Conservation (phyloP, 2,797 vertebrate species). For the Darevskia nairensis region DNA sequence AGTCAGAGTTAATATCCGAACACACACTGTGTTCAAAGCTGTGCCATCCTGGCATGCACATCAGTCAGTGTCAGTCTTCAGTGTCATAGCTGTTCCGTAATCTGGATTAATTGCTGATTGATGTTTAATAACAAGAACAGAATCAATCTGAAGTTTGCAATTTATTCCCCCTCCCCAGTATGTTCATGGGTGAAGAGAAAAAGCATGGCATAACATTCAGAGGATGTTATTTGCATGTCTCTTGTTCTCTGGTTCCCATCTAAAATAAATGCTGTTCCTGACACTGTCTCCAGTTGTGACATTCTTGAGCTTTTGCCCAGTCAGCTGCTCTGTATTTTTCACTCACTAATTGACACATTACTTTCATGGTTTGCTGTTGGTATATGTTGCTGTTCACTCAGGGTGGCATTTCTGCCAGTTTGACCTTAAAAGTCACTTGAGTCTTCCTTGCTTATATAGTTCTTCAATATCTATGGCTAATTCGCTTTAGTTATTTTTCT, state of each 20-base stretch:
- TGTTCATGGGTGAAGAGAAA: background rate
- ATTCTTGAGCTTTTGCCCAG: background rate
- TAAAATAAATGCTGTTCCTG: background rate
- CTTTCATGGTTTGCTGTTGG: slow-evolving; percentile 39
- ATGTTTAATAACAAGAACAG: background rate
- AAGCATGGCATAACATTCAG: background rate
- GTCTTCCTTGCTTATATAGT: background rate
- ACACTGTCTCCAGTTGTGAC: background rate
- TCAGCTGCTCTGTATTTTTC: slow-evolving; percentile 15
- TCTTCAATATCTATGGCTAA: background rate
- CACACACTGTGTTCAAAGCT: fast-evolving
- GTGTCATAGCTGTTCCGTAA: background rate
- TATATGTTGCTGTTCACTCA: slow-evolving; percentile 5
- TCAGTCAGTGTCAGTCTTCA: background rate
- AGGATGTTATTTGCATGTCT: background rate
- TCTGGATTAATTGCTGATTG: background rate
- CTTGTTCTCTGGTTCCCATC: background rate
- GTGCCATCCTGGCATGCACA: background rate
- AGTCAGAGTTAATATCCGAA: too few species aligned
- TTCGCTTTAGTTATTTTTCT: background rate
- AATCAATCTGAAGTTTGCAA: background rate
- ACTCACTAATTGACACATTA: background rate
- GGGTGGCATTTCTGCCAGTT: background rate
- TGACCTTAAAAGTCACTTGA: slow-evolving; percentile 5
- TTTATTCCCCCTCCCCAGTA: background rate